Base-by-base conservation (phyloP, 2,797 vertebrate species). In the Merluccius polli region DNA sequence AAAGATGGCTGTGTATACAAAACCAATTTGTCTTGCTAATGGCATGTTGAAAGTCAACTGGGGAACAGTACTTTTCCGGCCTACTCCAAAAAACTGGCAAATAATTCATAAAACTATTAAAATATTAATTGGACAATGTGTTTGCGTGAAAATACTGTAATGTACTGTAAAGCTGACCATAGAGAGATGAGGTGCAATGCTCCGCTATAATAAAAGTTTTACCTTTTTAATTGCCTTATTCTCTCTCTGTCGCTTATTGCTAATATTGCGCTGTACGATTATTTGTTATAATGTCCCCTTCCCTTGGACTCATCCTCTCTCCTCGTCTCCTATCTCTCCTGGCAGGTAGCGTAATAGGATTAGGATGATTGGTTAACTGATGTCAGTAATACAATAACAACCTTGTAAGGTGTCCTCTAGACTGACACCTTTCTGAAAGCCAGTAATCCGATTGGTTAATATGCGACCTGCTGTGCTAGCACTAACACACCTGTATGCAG, bases 401-500 rank as follows among this genome's bases (percentile, higher is more conserved):
- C 87, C 76, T 70, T 89, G 74, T 84, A 87, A 79, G 84, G 86
- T 86, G 91, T 91, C 92, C 92, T 92, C 85, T 89, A 82, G 78
- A 84, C 76, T 88, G 84, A 88, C 88, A 90, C 87, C 86, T 91
- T 82, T 84, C 83, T 83, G 81, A 89, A 89, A 88, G 86, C 87
- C 84, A 74, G 79, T 93, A 92, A 94, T 93, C 91, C 78, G 36
- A 81, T 87, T 87, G 86, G 83, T 86, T 92, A 93, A 94, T 92
- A 83, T 83, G 10, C 77, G 79, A 87, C 84, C 81, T 92, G 93
- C 93, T 93, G 86, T 48, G 72, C 78, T 84, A 86, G 94, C 93
- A 91, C 75, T 86, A 83, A 77, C 41, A 77, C 24, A 70, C 81
- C 82, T 27, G 59, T 11, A 27, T 13, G 59, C 24, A 27, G 52